These are phyloP conservation scores for Holacanthella duospinosa DNA, from an alignment of 2,888 invertebrate genomes.

Conservation along the genomic window DNA sequence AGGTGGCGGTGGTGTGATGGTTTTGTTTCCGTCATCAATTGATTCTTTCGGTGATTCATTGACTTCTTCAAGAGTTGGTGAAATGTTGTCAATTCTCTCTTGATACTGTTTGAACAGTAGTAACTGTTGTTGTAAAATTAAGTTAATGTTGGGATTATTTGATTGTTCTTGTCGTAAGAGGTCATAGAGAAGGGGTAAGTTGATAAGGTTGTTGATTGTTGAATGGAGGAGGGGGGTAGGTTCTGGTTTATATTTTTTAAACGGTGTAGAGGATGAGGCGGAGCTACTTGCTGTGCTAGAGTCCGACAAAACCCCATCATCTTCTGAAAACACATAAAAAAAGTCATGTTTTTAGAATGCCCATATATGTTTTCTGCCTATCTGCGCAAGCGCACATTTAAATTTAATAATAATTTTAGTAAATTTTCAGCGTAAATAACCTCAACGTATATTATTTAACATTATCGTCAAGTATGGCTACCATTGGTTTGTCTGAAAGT, in stretches of 20 bases:
- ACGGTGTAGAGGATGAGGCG: background rate
- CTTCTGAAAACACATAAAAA: background rate
- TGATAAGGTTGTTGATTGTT: background rate
- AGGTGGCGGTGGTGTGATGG: background rate
- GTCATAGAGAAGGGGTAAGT: background rate
- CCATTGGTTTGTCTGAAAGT: too few relatives aligned
- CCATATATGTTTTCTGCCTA: background rate
- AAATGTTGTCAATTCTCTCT: background rate
- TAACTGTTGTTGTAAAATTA: background rate
- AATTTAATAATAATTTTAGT: background rate
- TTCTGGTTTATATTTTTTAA: background rate
- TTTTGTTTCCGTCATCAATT: background rate
- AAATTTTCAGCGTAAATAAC: too few relatives aligned
- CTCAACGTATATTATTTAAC: too few relatives aligned
- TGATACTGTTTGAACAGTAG: background rate
- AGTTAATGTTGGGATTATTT: background rate
- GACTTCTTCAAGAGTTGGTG: background rate
- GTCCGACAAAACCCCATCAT: background rate
- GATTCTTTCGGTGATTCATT: background rate
- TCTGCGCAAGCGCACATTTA: background rate
- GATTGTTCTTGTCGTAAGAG: background rate
- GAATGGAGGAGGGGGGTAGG: background rate
- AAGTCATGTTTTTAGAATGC: background rate
- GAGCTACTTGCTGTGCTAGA: background rate
- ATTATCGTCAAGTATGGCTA: too few relatives aligned